Base-by-base conservation (phyloP, 2,797 vertebrate species). In the Oryzias sinensis region DNA sequence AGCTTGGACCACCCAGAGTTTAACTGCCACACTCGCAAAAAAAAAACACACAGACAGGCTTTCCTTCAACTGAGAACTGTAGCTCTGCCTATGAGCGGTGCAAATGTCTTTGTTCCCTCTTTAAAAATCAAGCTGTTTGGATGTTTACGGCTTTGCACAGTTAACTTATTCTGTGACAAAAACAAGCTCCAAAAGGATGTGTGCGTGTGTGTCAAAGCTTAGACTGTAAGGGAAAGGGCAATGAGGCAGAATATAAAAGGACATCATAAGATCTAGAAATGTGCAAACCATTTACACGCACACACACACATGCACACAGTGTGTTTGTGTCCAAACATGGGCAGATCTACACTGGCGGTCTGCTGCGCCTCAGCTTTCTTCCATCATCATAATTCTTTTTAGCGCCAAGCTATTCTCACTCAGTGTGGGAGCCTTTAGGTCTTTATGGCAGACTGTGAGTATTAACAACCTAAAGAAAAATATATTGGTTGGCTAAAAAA, bases 261-360 rank as follows among this genome's bases (percentile, higher is more conserved):
- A 43, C 81, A 87, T 84, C 75, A 80, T 70, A 67, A 80, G 84
- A 74, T 68, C 59, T 68, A 57, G 68, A 59, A 37, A 37, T 37
- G 33, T 37, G 33, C 9, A 37, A 37, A 9, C 33, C 33, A 37
- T 37, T 37, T 11, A 37, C 46, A 68, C 54, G 37, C 60, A 16
- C 62, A 64, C 60, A 63, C 53, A 65, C 61, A 59, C 49, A 55
- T 53, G 40, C 5, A 49, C 27, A 2, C 62, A 27, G 53, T 43
- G 57, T 73, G 71, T 76, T 83, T 80, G 78, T 80, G 72, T 86
- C 88, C 88, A 86, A 90, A 91, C 68, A 88, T 83, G 88, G 90
- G 72, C 79, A 88, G 76, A 82, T 77, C 81, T 70, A 84, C 53
- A 62, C 77, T 20, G 14, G 18, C 68, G 81, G 60, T 53, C 77